Percentiles rank a stretch among this genome's conserved stretches.
Evolutionary conservation across 2,797 vertebrate species (phyloP).

Genomic region (Megalops cyprinoides): DNA sequence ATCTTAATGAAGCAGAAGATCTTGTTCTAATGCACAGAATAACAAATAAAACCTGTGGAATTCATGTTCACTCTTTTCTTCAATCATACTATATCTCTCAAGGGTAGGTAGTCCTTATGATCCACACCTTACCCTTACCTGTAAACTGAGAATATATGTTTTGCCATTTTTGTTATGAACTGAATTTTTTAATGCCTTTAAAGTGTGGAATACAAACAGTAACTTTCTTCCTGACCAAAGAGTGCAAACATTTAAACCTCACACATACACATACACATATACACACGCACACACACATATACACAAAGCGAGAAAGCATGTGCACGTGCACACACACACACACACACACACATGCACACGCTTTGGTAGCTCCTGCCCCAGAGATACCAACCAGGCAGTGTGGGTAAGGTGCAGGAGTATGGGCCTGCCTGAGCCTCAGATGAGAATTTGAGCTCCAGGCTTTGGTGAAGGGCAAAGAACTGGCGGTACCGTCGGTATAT

Average conservation of each 20-base stretch:
- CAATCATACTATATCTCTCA: no score
- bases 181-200: no score
- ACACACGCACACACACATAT: not conserved
- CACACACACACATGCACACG: slow-evolving; percentile 9
- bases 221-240: not conserved
- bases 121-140: no score
- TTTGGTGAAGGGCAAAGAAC: slow-evolving; percentile 83
- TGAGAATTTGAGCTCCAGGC: slow-evolving; percentile 82
- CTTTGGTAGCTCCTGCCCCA: no score
- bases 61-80: no score
- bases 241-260: not conserved
- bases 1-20: no score
- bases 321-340: not conserved
- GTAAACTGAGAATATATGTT: no score
- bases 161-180: no score
- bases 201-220: no score
- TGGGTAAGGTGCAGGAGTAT: slow-evolving; percentile 77
- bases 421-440: slow-evolving; percentile 62
- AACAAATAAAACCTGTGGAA: no score
- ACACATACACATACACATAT: not conserved
- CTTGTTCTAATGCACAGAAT: no score
- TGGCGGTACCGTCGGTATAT: slow-evolving; percentile 91
- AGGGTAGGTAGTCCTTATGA: no score
- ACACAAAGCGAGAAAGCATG: slow-evolving; percentile 11
- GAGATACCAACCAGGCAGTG: slow-evolving; percentile 79